Evolutionary conservation across 2,797 vertebrate genomes (phyloP), one percentile per base, ranked within the genome.

Genomic region (Phoebastria nigripes): DNA sequence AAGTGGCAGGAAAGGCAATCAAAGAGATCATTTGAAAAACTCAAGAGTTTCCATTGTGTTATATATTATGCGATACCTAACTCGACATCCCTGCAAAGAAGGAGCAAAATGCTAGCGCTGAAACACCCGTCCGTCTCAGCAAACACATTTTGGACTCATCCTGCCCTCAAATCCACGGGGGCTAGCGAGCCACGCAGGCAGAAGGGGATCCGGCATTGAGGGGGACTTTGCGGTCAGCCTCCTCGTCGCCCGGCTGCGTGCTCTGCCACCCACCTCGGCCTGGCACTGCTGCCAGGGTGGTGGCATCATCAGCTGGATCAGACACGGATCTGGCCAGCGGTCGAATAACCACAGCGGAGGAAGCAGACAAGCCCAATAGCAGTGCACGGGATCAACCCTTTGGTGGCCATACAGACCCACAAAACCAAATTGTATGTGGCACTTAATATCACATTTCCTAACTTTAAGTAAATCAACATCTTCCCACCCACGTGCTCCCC

Each of bases 211-310:
- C 7, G 56, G 35, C 42, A 20, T 2, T 21, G 31, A n/a, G 5
- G 6, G 29, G n/a, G 13, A 1, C 28, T 89, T 51, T 35, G n/a
- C 1, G 1, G 13, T n/a, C 41, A 65, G 58, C 19, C 44, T 28
- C 47, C 42, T 55, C 6, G 0, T 18, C 26, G 17, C 22, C 33
- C 3, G 4, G 31, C 37, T 26, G n/a, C 4, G 0, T 3, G 14
- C 33, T 29, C 65, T 71, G 69, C 59, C 77, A 35, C 39, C 49
- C 44, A 22, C 15, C 56, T 44, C 1, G 5, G 39, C 76, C 61
- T 10, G 22, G 15, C 42, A 16, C 44, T 33, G 62, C 63, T 46
- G 41, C 76, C 58, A 25, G 79, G 8, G 18, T 6, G 37, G 79
- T 33, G 59, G 76, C 76, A 71, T 15, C 28, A 13, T 9, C 35